Base-by-base conservation (phyloP, 2,888 invertebrate genomes). In the Chirona hameri region DNA sequence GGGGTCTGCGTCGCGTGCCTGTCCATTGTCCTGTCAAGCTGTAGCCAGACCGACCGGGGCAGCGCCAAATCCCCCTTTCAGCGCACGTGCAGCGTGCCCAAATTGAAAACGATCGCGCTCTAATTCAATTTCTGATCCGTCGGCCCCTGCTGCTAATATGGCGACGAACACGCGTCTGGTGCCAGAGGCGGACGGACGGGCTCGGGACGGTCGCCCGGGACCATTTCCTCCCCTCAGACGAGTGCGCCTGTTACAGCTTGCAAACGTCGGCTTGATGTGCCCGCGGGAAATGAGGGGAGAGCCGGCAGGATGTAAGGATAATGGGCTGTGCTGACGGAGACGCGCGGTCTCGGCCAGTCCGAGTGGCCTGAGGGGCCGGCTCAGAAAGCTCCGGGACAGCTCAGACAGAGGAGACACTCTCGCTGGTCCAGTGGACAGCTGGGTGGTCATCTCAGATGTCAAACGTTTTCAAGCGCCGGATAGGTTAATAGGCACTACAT, bases 61-160 rank as follows among this genome's bases (percentile, higher is more conserved):
- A 31, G 72, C 31, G 18, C 12, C 27, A 7, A 72, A 21, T 9
- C 10, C 76, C 76, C 27, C 46, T 76, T 21, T 39, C 76, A 18
- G 27, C 46, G 46, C 76, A 46, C 76, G 76, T 46, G 76, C 76
- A 46, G 46, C 46, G 39, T 18, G 39, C 21, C 12, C 76, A 76
- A 39, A 76, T 76, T 76, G 76, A 76, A 76, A 76, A 46, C 39
- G 76, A 76, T 76, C 76, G 76, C 46, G 18, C 46, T 39, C 76
- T 46, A 46, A 76, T 76, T 76, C 76, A 76, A 46, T 76, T 27
- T 5, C 46, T 24, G 76, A 46, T 76, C 76, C 76, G 46, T 76
- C 76, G 39, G 76, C 12, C 46, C 27, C 39, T 21, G 24, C 14
- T 76, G 76, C 76, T 76, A 76, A 76, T 76, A 46, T 18, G 21